Evolutionary conservation across 2,797 vertebrate genomes (phyloP).

Genomic region (Enteromius trimaculatus): DNA sequence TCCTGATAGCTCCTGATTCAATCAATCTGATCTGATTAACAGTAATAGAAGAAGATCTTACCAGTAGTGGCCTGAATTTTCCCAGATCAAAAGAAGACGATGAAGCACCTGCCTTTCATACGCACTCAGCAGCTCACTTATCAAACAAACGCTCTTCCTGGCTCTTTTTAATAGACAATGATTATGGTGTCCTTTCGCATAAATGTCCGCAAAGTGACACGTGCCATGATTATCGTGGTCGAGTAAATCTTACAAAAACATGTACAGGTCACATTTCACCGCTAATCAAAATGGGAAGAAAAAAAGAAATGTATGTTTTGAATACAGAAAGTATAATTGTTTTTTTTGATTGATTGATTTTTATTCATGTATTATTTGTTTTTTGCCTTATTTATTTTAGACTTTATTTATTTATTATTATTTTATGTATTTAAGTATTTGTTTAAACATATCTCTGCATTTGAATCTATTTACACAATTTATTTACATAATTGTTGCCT

Average conservation of each 20-base stretch:
- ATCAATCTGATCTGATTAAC: constrained; percentile 29
- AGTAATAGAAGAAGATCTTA: constrained; percentile 26
- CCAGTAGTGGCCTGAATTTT: background rate
- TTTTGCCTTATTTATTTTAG: too few relatives aligned
- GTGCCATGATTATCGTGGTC: background rate
- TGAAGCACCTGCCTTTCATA: background rate
- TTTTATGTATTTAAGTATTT: background rate
- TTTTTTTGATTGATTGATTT: too few relatives aligned
- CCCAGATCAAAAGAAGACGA: background rate
- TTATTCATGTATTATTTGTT: too few relatives aligned
- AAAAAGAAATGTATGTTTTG: background rate
- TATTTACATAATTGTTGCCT: too few relatives aligned
- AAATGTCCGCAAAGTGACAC: background rate
- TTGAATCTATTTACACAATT: too few relatives aligned
- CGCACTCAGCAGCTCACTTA: background rate
- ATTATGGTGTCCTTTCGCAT: background rate
- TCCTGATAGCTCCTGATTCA: constrained; percentile 24
- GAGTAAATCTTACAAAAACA: background rate
- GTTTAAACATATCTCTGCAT: too few relatives aligned
- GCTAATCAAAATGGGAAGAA: background rate
- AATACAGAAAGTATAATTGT: background rate
- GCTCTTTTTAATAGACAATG: background rate
- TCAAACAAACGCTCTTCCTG: constrained; percentile 1
- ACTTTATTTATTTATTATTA: too few relatives aligned
- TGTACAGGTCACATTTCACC: background rate